Evolutionary conservation across 2,888 invertebrate genomes (phyloP).

Genomic region (Thumatha senex): DNA sequence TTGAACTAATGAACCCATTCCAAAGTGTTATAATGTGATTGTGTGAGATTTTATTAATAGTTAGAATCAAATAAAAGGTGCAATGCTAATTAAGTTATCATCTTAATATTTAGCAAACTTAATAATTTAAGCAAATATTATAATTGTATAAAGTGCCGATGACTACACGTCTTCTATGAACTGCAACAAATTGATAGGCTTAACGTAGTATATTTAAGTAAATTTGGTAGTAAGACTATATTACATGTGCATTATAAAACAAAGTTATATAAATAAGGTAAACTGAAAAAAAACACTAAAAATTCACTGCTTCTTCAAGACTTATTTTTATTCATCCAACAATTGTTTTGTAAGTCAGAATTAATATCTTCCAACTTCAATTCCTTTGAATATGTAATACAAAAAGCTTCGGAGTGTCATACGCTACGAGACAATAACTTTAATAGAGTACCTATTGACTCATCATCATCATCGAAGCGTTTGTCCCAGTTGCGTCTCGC

Average conservation of each 20-base stretch:
- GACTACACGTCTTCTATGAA: slow-evolving; percentile 32
- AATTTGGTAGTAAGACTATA: slow-evolving; percentile 17
- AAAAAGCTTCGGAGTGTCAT: too few species aligned
- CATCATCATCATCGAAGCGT: too few species aligned
- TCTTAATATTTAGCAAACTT: slow-evolving; percentile 18
- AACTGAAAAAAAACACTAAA: too few species aligned
- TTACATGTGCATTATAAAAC: slow-evolving; percentile 1
- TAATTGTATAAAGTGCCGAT: slow-evolving; percentile 28
- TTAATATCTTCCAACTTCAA: too few species aligned
- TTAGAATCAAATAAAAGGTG: slow-evolving; percentile 56
- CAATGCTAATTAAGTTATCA: slow-evolving; percentile 45
- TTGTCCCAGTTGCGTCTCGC: too few species aligned
- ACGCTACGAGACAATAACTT: too few species aligned
- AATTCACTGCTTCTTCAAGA: too few species aligned
- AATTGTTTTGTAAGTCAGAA: too few species aligned
- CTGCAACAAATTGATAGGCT: slow-evolving; percentile 36
- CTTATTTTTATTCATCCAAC: too few species aligned
- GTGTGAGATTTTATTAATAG: slow-evolving; percentile 49
- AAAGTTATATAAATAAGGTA: background rate
- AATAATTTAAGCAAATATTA: slow-evolving; percentile 9
- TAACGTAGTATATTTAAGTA: slow-evolving; percentile 29
- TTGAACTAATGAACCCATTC: slow-evolving; percentile 64
- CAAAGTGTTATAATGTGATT: slow-evolving; percentile 59
- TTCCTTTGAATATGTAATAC: too few species aligned
- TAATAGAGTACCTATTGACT: too few species aligned